Evolutionary conservation across 2,888 invertebrate genomes (phyloP), one percentile per base, ranked within the genome.

Genomic region (Agrilus biguttatus): DNA sequence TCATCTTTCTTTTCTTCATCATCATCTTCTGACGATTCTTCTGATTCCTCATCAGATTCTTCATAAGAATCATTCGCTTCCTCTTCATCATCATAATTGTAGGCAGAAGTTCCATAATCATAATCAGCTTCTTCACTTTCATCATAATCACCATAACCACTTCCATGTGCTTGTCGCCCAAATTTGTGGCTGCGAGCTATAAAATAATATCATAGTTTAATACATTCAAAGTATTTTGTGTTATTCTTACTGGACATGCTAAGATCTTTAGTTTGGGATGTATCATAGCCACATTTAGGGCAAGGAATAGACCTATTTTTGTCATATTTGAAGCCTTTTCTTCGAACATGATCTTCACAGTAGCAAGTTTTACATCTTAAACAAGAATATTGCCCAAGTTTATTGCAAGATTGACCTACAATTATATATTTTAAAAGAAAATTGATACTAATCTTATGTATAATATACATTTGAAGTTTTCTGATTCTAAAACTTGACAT

Each of bases 291-390:
- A 72, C 95, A 96, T 69, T 92, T 92, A 23, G 96, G 95, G 60
- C 95, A 96, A 12, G 95, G 93, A 58, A 88, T 77, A 6, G 79
- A 69, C 58, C 83, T 83, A 55, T 84, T 84, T 59, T 85, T 85
- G 13, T 81, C 82, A 61, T 88, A 88, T 59, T 89, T 90, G 59
- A 89, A 85, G 2, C 89, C 89, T 69, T 89, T 89, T 47, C 95
- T 79, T 43, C 83, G 77, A 46, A 95, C 92, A 69, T 96, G 95
- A 69, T 95, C 95, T 57, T 93, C 93, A 67, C 95, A 96, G 69
- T 87, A 96, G 66, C 93, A 95, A 3, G 83, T 84, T 70, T 96
- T 96, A 70, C 96, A 96, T 56, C 89, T 79, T 56, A 96, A 73
- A 63, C 95, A 96, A 4, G 93, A 92, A 70, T 90, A 91, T 69